Evolutionary conservation across 2,113 vertebrate genomes (phyloP).

Genomic region (Oenanthe melanoleuca): DNA sequence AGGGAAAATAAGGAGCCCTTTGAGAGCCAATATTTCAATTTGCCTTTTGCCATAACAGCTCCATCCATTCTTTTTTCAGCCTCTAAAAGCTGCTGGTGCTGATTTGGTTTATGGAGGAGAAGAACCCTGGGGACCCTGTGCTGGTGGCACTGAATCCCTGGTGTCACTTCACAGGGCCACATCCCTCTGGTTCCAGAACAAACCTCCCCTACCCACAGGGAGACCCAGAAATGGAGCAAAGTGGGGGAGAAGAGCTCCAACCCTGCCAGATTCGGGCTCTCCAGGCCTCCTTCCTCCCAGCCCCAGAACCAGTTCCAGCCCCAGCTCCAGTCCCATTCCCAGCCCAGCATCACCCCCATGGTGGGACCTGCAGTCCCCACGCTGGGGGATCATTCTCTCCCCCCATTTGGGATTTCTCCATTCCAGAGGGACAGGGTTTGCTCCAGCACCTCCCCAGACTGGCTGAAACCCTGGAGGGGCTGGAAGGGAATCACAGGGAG

Average conservation of each 20-base stretch:
- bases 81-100: not conserved
- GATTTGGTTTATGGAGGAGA: not conserved
- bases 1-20: not conserved
- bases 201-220: not conserved
- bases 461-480: not conserved
- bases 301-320: no score
- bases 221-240: not conserved
- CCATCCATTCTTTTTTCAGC: not conserved
- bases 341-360: rapidly evolving
- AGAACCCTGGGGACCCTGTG: not conserved
- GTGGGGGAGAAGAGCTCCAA: no score
- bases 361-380: not conserved
- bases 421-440: not conserved
- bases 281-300: not conserved
- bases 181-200: not conserved
- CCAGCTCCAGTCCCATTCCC: no score
- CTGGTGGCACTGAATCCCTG: not conserved
- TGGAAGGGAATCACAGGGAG: not conserved
- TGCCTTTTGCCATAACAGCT: not conserved
- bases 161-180: not conserved
- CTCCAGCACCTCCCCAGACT: not conserved
- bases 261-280: not conserved
- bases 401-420: not conserved
- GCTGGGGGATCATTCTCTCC: rapidly evolving
- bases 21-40: not conserved